Evolutionary conservation across 2,113 vertebrate species (phyloP).

Genomic region (Eretmodus cyanostictus): DNA sequence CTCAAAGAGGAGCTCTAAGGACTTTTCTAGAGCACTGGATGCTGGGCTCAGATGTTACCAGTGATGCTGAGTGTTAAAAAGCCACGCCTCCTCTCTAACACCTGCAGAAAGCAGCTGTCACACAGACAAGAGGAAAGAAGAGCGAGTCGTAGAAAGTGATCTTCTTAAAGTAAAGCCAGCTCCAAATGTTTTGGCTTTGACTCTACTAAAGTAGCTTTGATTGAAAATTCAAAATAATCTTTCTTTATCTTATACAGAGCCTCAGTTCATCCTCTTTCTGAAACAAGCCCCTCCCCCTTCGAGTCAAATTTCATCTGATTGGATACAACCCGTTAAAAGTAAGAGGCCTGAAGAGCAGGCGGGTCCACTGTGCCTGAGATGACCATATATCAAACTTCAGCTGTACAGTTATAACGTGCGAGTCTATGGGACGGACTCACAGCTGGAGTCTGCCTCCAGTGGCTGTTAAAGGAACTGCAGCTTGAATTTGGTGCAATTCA

Average conservation of each 20-base stretch:
- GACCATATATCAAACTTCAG: neutral
- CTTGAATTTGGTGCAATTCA: neutral
- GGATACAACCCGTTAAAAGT: fast-evolving
- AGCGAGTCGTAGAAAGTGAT: fast-evolving
- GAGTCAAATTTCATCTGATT: neutral
- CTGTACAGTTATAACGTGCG: neutral
- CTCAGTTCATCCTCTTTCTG: neutral
- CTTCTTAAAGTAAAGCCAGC: neutral
- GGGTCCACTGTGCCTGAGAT: neutral
- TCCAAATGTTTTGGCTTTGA: neutral
- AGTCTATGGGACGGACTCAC: neutral
- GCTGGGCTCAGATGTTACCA: neutral
- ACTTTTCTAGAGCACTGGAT: neutral
- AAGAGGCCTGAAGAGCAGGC: neutral
- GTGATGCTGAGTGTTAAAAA: neutral
- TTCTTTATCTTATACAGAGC: neutral
- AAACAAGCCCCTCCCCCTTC: neutral
- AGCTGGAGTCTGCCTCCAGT: neutral
- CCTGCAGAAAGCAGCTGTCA: neutral
- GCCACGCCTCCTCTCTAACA: neutral
- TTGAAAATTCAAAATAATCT: neutral
- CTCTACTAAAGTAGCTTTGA: neutral
- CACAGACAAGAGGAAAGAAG: neutral
- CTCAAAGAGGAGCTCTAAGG: neutral
- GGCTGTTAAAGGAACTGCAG: neutral